Evolutionary conservation across 2,888 invertebrate genomes (phyloP), one percentile per base, ranked within the genome.

Genomic region (Microplitis deprimator): DNA sequence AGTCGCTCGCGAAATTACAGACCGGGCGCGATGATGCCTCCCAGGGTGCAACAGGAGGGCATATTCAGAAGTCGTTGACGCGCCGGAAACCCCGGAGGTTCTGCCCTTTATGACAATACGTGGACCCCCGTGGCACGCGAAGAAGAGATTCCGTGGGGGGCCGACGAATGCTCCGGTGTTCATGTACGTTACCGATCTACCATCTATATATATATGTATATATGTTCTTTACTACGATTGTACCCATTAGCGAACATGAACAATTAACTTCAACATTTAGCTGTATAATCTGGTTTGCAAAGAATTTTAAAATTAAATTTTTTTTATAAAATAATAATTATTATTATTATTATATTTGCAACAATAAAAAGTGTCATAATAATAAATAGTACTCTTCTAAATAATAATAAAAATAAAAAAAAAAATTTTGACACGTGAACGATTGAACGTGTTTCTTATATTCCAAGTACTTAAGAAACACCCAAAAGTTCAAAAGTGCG

Each of bases 1-100:
- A 77, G 77, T 87, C 85, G 87, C 84, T 85, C 83, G 84, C 83
- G 85, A 85, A 89, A 88, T 88, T 88, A 88, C 85, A 87, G 87
- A 87, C 88, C 84, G 78, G 83, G 84, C 86, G 88, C 85, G 87
- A 87, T 85, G 87, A 87, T 87, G 87, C 89, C 89, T 88, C 89
- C 89, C 88, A 88, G 88, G 84, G 88, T 84, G 77, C 77, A 71
- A 77, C 41, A 68, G 50, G 87, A 84, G 82, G 80, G 83, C 81
- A 84, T 82, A 88, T 89, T 89, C 85, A 88, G 82, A 71, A 77
- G 77, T 77, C 74, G 71, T 80, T 61, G 81, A 80, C 75, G 75
- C 76, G 79, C 81, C 13, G 65, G 83, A 85, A 85, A 85, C 86
- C 87, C 87, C 85, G 85, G 84, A 82, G 85, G 80, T 83, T 83